Evolutionary conservation across 2,888 invertebrate species (phyloP).

Genomic region (Plebejus melissa): DNA sequence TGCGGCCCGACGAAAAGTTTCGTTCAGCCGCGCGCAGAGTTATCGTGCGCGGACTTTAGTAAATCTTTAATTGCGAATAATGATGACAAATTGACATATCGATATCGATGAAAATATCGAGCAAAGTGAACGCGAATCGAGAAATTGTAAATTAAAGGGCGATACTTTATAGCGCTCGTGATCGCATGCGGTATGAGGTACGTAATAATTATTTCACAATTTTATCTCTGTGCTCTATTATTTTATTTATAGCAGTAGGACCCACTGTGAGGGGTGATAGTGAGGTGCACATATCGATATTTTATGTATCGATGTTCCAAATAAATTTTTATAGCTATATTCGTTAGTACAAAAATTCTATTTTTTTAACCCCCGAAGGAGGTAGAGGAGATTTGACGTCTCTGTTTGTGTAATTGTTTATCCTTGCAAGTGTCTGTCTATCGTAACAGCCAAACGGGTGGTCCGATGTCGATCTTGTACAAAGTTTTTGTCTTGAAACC

Average conservation of each 20-base stretch:
- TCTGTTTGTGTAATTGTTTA: background rate
- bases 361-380: too few relatives aligned
- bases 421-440: background rate
- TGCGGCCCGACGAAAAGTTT: too few relatives aligned
- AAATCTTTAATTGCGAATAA: background rate
- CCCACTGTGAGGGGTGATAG: constrained; percentile 50
- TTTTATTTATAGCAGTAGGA: constrained; percentile 64
- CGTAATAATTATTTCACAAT: constrained; percentile 64
- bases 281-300: constrained; percentile 34
- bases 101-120: background rate
- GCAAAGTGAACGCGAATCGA: background rate
- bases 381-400: background rate
- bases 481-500: too few relatives aligned
- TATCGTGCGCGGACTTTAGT: too few relatives aligned
- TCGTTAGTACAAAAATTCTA: background rate
- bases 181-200: constrained; percentile 29
- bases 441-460: background rate
- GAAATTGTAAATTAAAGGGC: constrained; percentile 27
- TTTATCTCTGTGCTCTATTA: constrained; percentile 58
- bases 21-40: too few relatives aligned
- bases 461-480: background rate
- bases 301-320: background rate
- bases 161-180: constrained; percentile 33
- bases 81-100: background rate
- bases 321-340: background rate